phyloP scores from a whole-genome alignment of 2,888 invertebrate genomes.

The Ctenicera cuprea region DNA sequence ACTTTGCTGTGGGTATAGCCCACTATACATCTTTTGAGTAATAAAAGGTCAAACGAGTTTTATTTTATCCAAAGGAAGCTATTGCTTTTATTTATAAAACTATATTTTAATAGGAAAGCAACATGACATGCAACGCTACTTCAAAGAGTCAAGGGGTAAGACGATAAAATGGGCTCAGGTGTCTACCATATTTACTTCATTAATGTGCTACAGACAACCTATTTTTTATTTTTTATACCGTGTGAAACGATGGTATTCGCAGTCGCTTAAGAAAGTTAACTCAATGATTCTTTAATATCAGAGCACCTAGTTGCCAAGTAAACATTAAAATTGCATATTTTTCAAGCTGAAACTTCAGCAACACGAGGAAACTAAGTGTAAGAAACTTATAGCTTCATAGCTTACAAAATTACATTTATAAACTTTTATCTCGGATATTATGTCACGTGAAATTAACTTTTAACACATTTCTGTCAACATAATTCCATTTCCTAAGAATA shows the following conservation, averaged over 20 bases:
- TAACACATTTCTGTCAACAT: constrained; percentile 22
- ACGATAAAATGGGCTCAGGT: too few relatives aligned
- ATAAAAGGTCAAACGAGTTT: too few relatives aligned
- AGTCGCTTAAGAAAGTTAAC: constrained; percentile 17
- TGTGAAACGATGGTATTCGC: neutral
- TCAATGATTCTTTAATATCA: constrained; percentile 22
- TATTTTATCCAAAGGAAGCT: too few relatives aligned
- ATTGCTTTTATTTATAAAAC: too few relatives aligned
- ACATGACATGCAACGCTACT: too few relatives aligned
- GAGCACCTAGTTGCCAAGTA: neutral
- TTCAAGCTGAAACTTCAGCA: constrained; percentile 21
- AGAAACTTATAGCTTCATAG: constrained; percentile 14
- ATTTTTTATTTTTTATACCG: too few relatives aligned
- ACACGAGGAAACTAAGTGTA: constrained; percentile 22
- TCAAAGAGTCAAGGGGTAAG: too few relatives aligned
- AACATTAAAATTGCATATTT: constrained; percentile 40
- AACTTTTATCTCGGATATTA: constrained; percentile 30
- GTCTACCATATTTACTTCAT: neutral
- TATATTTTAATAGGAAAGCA: too few relatives aligned
- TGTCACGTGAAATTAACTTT: constrained; percentile 34
- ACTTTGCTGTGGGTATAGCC: too few relatives aligned
- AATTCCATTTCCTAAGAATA: constrained; percentile 15
- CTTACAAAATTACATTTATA: constrained; percentile 26
- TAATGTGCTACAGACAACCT: too few relatives aligned
- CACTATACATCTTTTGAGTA: too few relatives aligned